Conservation (phyloP, 2,888 invertebrate species). For the Dolichomitus sp. region DNA sequence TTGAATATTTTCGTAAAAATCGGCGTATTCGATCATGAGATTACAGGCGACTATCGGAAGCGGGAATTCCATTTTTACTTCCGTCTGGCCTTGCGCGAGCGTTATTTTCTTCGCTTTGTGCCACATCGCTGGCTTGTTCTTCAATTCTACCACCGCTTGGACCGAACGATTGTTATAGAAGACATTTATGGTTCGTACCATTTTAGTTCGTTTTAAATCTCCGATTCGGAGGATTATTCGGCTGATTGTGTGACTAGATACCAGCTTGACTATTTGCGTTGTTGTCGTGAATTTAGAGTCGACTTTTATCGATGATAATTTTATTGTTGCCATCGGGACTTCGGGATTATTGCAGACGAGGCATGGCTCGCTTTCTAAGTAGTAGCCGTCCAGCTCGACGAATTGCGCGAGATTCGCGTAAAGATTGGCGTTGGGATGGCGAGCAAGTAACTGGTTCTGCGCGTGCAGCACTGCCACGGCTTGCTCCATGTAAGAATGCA, state of each 20-base stretch:
- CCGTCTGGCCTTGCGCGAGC: slow-evolving; percentile 96
- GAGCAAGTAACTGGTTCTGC: slow-evolving; percentile 95
- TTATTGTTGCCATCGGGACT: slow-evolving; percentile 96
- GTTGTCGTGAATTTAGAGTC: slow-evolving; percentile 99
- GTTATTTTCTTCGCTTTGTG: slow-evolving; percentile 98
- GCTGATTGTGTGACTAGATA: slow-evolving; percentile 98
- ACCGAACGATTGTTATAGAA: slow-evolving; percentile 99
- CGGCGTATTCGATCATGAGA: slow-evolving; percentile 99
- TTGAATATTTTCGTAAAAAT: slow-evolving; percentile 98
- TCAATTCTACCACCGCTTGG: slow-evolving; percentile 98
- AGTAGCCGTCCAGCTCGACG: slow-evolving; percentile 98
- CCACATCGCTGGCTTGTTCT: slow-evolving; percentile 98
- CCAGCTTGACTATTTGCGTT: slow-evolving; percentile 98
- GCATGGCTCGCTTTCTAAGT: slow-evolving; percentile 98
- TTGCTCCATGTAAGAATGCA: slow-evolving; percentile 93
- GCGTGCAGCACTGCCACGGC: slow-evolving; percentile 94
- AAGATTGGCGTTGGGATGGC: slow-evolving; percentile 97
- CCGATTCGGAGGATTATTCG: slow-evolving; percentile 97
- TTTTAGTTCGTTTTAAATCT: slow-evolving; percentile 98
- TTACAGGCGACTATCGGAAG: slow-evolving; percentile 99
- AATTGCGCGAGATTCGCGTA: slow-evolving; percentile 97
- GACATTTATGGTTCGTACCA: slow-evolving; percentile 98
- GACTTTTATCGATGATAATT: slow-evolving; percentile 96
- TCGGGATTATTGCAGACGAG: slow-evolving; percentile 99
- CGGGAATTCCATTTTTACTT: slow-evolving; percentile 98